phyloP scores from a whole-genome alignment of 2,888 invertebrate genomes.

The Lepetodrilus schrolli region DNA sequence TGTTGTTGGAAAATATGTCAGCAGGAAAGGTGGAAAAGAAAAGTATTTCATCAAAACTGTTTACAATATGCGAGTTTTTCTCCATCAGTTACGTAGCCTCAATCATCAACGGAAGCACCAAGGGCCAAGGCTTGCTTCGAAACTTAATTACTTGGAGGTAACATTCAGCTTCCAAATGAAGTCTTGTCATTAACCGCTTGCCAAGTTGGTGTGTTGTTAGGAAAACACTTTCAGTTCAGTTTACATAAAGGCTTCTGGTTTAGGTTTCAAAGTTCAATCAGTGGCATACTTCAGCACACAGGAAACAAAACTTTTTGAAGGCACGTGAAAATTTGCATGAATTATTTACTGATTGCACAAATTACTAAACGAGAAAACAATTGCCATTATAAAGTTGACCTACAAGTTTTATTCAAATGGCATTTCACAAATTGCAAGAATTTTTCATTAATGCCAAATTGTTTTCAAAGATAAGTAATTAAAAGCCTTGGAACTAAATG shows the following conservation, averaged over 20 bases:
- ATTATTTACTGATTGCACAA: too few relatives aligned
- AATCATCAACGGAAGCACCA: background rate
- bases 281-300: too few relatives aligned
- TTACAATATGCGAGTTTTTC: background rate
- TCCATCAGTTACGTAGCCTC: background rate
- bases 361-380: too few relatives aligned
- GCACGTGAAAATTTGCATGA: too few relatives aligned
- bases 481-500: too few relatives aligned
- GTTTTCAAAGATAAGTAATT: too few relatives aligned
- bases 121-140: background rate
- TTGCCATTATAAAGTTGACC: too few relatives aligned
- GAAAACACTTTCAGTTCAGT: background rate
- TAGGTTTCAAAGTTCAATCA: too few relatives aligned
- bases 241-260: background rate
- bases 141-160: background rate
- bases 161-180: background rate
- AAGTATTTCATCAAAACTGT: constrained; percentile 15
- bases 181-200: constrained; percentile 6
- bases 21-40: background rate
- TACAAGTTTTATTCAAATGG: too few relatives aligned
- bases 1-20: constrained; percentile 21
- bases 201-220: background rate
- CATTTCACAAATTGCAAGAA: too few relatives aligned
- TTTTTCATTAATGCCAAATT: too few relatives aligned
- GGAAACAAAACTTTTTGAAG: too few relatives aligned